Evolutionary conservation across 2,113 vertebrate genomes (phyloP).

Genomic region (Trachemys scripta): DNA sequence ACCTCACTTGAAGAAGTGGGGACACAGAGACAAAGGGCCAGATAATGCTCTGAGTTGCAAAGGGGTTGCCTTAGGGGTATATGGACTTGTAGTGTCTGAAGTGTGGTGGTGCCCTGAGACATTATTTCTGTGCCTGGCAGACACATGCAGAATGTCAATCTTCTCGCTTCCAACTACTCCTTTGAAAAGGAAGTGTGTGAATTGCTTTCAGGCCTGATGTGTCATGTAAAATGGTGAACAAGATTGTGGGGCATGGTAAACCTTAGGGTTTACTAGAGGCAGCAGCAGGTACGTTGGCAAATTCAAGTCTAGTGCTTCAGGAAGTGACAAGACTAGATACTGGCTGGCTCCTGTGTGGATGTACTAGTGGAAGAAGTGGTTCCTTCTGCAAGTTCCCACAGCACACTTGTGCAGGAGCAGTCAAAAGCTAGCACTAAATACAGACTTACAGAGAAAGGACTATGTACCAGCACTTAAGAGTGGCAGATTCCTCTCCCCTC

Average conservation of each 20-base stretch:
- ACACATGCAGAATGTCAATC: not conserved
- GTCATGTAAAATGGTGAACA: constrained; percentile 5
- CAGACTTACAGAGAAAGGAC: not conserved
- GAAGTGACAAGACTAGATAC: not conserved
- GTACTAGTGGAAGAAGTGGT: not conserved
- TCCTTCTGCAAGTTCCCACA: not conserved
- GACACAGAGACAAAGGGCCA: not conserved
- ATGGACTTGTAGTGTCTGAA: not conserved
- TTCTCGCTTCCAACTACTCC: not conserved
- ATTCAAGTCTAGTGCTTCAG: not conserved
- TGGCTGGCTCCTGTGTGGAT: constrained; percentile 41
- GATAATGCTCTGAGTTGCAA: not conserved
- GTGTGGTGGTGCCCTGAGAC: not conserved
- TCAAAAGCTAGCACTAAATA: not conserved
- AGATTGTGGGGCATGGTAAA: not conserved
- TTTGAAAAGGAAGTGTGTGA: not conserved
- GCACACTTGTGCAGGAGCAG: not conserved
- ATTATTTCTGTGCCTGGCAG: not conserved
- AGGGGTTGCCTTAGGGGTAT: not conserved
- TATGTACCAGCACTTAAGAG: not conserved
- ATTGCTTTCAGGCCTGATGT: not conserved
- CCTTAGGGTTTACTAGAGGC: not conserved
- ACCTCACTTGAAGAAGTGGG: not conserved
- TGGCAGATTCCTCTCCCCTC: not conserved
- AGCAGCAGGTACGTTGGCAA: constrained; percentile 41